Evolutionary conservation across 2,888 invertebrate species (phyloP).

Genomic region (Ernsta delagoae): DNA sequence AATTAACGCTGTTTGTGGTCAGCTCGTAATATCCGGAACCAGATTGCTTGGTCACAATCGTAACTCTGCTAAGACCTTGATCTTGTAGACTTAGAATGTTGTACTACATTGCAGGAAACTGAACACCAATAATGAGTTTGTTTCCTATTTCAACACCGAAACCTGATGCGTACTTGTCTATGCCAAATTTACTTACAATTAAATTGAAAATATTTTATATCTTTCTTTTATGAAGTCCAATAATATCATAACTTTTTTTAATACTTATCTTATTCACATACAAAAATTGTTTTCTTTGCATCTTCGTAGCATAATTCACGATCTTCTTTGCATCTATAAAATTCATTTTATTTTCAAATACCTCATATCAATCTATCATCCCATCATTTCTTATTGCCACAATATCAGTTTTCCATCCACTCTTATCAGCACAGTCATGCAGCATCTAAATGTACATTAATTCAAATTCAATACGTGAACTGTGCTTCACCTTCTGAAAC

Average conservation of each 20-base stretch:
- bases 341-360: background rate
- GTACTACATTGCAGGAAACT: background rate
- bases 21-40: conserved; percentile 29
- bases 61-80: conserved; percentile 26
- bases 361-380: background rate
- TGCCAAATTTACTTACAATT: no score
- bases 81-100: conserved; percentile 9
- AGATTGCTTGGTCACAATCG: conserved; percentile 22
- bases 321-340: no score
- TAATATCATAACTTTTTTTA: no score
- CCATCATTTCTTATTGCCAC: background rate
- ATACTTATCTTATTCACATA: no score
- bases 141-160: no score
- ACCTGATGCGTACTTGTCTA: no score
- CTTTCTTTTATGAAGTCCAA: no score
- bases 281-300: no score
- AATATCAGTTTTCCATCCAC: background rate
- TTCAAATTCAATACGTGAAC: conserved; percentile 15
- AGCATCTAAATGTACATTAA: background rate
- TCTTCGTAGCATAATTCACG: no score
- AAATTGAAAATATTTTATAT: no score
- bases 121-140: no score
- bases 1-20: conserved; percentile 34
- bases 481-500: conserved; percentile 10
- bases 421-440: background rate